Conservation (phyloP, 1,140 invertebrate species). For the Antheraea mylitta region DNA sequence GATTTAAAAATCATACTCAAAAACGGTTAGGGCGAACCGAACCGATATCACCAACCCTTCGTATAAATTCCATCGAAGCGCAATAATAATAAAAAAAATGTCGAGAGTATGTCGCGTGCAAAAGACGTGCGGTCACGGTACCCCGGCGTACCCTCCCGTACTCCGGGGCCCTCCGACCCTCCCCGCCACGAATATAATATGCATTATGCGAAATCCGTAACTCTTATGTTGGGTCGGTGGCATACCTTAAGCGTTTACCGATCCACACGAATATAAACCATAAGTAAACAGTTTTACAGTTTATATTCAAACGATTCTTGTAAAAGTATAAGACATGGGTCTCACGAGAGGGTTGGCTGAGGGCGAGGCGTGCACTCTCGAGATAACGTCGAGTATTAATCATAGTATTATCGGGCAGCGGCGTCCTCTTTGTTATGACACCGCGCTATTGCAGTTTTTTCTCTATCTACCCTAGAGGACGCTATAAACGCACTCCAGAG, state of each 20-base stretch:
- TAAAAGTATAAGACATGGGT: conserved; percentile 16
- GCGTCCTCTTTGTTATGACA: conserved; percentile 75
- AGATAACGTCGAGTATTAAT: conserved; percentile 77
- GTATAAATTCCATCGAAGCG: conserved; percentile 74
- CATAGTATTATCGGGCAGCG: conserved; percentile 74
- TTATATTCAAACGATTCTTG: not conserved
- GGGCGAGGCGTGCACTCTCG: conserved; percentile 67
- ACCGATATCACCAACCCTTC: conserved; percentile 56
- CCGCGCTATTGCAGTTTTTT: conserved; percentile 75
- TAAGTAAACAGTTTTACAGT: conserved; percentile 10
- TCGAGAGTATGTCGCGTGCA: conserved; percentile 75
- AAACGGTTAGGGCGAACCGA: conserved; percentile 53
- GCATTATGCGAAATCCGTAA: conserved; percentile 78
- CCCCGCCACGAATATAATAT: conserved; percentile 69
- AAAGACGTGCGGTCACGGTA: conserved; percentile 71
- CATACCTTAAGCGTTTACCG: conserved; percentile 49
- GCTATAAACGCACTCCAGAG: conserved; percentile 64
- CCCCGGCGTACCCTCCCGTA: not conserved
- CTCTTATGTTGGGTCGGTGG: conserved; percentile 61
- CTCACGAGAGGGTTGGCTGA: conserved; percentile 7
- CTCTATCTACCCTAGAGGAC: conserved; percentile 66
- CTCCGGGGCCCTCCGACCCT: conserved; percentile 29
- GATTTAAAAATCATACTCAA: conserved; percentile 77
- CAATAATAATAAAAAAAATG: conserved; percentile 79
- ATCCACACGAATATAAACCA: not conserved